Percentiles rank a stretch among this genome's conserved stretches.
Conservation (phyloP, 2,888 invertebrate species). For the Didymodactylos carnosus region DNA sequence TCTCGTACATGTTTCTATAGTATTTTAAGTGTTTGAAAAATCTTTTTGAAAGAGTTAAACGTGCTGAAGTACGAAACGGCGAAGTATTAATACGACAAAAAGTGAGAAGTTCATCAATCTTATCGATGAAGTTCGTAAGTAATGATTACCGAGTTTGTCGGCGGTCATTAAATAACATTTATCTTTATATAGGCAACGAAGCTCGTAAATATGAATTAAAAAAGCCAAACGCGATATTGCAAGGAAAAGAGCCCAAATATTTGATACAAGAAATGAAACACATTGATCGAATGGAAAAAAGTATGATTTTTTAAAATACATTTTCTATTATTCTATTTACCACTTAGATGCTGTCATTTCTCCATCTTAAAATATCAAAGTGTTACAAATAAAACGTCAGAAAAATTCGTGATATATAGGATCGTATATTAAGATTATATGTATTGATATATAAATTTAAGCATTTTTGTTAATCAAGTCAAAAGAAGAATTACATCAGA, state of each 20-base stretch:
- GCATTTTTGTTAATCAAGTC: not conserved
- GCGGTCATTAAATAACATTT: not conserved
- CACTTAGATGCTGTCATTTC: conserved; percentile 79
- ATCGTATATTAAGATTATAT: conserved; percentile 78
- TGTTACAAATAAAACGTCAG: conserved; percentile 82
- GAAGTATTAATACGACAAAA: conserved; percentile 94
- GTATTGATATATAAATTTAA: conserved; percentile 44
- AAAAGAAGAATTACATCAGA: not conserved
- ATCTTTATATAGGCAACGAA: conserved; percentile 57
- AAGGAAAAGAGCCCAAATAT: conserved; percentile 72
- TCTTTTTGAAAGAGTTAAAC: too few species aligned
- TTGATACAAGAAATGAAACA: conserved; percentile 45
- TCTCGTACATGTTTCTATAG: too few species aligned
- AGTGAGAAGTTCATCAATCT: conserved; percentile 99
- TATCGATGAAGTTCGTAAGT: conserved; percentile 89
- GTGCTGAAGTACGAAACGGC: too few species aligned
- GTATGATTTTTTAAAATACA: too few species aligned
- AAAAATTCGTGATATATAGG: conserved; percentile 78
- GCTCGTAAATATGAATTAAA: conserved; percentile 88
- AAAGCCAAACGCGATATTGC: conserved; percentile 89
- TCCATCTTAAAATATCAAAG: conserved; percentile 83
- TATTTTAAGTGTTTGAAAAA: too few species aligned
- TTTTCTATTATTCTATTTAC: too few species aligned
- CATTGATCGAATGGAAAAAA: conserved; percentile 81
- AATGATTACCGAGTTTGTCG: not conserved